A percentile compares a stretch with the other conserved stretches of the same genome.
phyloP scores from a whole-genome alignment of 2,797 vertebrate species.

The Sphenopsis melanotis region DNA sequence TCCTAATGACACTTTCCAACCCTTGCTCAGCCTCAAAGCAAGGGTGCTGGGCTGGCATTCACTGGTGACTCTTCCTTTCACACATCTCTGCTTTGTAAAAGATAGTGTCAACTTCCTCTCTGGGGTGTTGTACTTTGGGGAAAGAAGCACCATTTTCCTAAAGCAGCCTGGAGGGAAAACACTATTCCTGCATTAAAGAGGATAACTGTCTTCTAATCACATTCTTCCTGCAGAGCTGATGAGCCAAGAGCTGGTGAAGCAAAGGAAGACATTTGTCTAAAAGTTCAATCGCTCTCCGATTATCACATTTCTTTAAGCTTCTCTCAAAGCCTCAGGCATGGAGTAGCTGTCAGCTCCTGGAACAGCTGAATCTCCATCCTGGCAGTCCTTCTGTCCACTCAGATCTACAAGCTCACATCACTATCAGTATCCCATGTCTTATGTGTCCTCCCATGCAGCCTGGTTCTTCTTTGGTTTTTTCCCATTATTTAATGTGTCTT shows the following conservation, averaged over 20 bases:
- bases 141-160: not conserved
- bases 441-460: not conserved
- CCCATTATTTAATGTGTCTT: not conserved
- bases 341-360: not conserved
- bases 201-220: not conserved
- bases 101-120: not conserved
- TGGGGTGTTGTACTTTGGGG: not conserved
- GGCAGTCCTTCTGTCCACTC: not conserved
- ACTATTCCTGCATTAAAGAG: not conserved
- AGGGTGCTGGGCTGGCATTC: not conserved
- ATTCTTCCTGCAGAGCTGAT: not conserved
- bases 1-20: not conserved
- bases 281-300: not conserved
- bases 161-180: not conserved
- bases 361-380: not conserved
- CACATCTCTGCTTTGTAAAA: not conserved
- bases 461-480: not conserved
- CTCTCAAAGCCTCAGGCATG: not conserved
- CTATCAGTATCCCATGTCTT: not conserved
- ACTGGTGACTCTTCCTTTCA: not conserved
- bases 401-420: not conserved
- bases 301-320: not conserved
- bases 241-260: not conserved
- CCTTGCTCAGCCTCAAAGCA: not conserved
- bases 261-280: slow-evolving; percentile 3